These are phyloP conservation scores for Acheta domesticus DNA, from an alignment of 2,888 invertebrate species.

Conservation along the genomic window DNA sequence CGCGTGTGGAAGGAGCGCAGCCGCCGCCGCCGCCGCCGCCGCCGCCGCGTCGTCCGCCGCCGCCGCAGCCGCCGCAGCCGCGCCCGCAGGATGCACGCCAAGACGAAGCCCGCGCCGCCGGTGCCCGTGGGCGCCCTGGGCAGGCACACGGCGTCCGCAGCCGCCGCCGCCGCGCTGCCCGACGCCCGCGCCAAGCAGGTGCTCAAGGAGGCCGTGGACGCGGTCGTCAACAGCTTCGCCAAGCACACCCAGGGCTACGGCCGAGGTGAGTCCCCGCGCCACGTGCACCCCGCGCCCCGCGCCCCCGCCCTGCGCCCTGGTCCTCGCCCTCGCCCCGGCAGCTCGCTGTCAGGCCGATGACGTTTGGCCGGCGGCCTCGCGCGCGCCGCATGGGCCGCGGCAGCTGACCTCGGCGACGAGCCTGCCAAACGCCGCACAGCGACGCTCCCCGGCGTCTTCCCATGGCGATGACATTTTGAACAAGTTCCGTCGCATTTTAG, in stretches of 20 bases:
- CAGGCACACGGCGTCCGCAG: slow-evolving; percentile 39
- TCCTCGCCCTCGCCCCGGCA: too few species aligned
- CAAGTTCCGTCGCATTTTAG: too few species aligned
- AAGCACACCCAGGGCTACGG: slow-evolving; percentile 69
- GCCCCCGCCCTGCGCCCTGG: too few species aligned
- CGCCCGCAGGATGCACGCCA: slow-evolving; percentile 33
- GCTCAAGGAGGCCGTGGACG: slow-evolving; percentile 68
- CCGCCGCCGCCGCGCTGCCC: slow-evolving; percentile 45
- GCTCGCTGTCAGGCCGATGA: not conserved
- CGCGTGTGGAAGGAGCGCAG: not conserved
- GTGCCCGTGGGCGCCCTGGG: slow-evolving; percentile 32
- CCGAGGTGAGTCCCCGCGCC: slow-evolving; percentile 53
- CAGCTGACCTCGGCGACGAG: too few species aligned
- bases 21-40: not conserved
- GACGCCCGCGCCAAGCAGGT: slow-evolving; percentile 57
- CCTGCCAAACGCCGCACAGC: too few species aligned
- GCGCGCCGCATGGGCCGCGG: not conserved
- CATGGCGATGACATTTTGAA: too few species aligned
- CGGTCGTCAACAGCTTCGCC: slow-evolving; percentile 69
- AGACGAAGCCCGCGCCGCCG: slow-evolving; percentile 35
- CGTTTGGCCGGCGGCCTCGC: not conserved
- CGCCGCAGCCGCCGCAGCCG: slow-evolving; percentile 24
- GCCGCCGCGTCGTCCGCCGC: not conserved
- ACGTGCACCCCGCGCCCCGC: not conserved
- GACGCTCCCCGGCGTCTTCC: too few species aligned